Conservation (phyloP, 2,888 invertebrate genomes). For the Melolontha melolontha region DNA sequence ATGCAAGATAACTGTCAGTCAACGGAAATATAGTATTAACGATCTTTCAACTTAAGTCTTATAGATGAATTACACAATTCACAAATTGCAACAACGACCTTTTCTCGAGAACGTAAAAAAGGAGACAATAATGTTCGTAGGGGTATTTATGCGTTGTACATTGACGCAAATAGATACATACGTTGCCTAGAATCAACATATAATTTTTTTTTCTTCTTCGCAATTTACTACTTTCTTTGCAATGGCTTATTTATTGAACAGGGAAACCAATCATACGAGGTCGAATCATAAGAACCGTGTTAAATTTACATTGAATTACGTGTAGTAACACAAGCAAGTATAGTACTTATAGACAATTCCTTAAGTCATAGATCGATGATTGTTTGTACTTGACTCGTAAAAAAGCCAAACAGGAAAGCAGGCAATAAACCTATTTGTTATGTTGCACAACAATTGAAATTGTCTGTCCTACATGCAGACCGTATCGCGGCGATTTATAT, state of each 20-base stretch:
- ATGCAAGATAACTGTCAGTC: no score
- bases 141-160: no score
- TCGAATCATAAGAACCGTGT: constrained; percentile 27
- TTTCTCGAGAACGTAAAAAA: no score
- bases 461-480: constrained; percentile 21
- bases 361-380: neutral
- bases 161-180: no score
- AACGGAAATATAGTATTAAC: no score
- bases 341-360: no score
- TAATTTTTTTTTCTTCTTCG: constrained; percentile 1
- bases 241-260: constrained; percentile 6
- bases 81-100: no score
- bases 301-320: constrained; percentile 7
- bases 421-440: constrained; percentile 36
- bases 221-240: constrained; percentile 20
- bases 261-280: constrained; percentile 27
- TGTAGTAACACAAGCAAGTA: constrained; percentile 1
- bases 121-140: no score
- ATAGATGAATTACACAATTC: no score
- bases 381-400: constrained; percentile 16
- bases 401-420: constrained; percentile 30
- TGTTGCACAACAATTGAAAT: constrained; percentile 30
- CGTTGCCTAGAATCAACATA: neutral
- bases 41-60: no score
- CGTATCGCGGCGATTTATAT: neutral